Evolutionary conservation across 2,888 invertebrate genomes (phyloP).

Genomic region (Coelinius sp.): DNA sequence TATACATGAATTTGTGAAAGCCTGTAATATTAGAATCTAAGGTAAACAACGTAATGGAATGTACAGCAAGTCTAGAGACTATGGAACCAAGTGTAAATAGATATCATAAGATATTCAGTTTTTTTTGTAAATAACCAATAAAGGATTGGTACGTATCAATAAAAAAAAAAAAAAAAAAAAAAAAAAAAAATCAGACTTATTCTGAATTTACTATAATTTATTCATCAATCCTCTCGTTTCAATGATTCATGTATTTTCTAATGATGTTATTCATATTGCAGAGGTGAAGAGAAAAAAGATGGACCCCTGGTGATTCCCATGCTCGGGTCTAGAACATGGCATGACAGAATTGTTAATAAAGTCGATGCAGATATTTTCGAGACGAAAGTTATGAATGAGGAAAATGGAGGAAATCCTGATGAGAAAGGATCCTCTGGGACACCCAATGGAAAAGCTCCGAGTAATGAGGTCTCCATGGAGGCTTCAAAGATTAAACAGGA

Average conservation of each 20-base stretch:
- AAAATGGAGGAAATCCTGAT: constrained; percentile 20
- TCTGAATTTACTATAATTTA: too few relatives aligned
- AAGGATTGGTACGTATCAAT: too few relatives aligned
- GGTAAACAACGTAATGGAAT: too few relatives aligned
- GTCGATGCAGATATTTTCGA: constrained; percentile 70
- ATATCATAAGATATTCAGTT: too few relatives aligned
- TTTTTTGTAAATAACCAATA: too few relatives aligned
- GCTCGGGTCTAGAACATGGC: constrained; percentile 64
- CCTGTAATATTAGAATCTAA: too few relatives aligned
- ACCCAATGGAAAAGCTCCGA: constrained; percentile 43
- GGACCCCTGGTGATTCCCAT: constrained; percentile 79
- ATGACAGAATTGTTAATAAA: constrained; percentile 71
- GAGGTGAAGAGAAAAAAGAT: constrained; percentile 73
- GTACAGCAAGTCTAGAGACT: too few relatives aligned
- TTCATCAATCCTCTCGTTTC: neutral
- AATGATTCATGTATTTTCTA: neutral
- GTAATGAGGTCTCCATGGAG: constrained; percentile 37
- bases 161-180: too few relatives aligned
- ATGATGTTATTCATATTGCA: constrained; percentile 58
- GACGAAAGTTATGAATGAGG: constrained; percentile 50
- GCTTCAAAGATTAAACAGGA: constrained; percentile 54
- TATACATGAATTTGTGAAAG: too few relatives aligned
- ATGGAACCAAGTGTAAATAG: too few relatives aligned
- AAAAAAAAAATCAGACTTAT: too few relatives aligned
- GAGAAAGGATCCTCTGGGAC: neutral